phyloP scores from a whole-genome alignment of 2,797 vertebrate species.

The Scarus forsteni region DNA sequence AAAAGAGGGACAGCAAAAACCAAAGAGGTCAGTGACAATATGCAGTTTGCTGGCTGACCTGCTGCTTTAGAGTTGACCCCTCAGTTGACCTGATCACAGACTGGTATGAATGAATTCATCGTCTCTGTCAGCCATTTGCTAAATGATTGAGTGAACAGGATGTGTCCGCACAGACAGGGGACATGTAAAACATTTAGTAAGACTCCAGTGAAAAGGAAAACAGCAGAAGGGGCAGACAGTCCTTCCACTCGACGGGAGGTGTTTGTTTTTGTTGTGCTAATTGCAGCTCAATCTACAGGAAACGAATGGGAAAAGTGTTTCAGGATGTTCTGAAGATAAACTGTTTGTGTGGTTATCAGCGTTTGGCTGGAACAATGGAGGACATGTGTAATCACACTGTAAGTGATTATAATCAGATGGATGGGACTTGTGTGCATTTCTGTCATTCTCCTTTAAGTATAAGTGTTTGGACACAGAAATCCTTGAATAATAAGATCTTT shows the following conservation, averaged over 20 bases:
- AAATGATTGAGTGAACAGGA: conserved; percentile 38
- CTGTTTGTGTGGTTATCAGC: conserved; percentile 39
- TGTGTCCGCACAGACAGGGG: conserved; percentile 39
- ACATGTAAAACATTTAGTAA: conserved; percentile 29
- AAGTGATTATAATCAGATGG: conserved; percentile 9
- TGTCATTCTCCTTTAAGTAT: too few species aligned
- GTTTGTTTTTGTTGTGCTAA: conserved; percentile 47
- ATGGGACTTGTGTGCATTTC: conserved; percentile 20
- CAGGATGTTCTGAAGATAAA: conserved; percentile 35
- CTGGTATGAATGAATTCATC: conserved; percentile 2
- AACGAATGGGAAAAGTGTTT: conserved; percentile 36
- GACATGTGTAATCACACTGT: conserved; percentile 30
- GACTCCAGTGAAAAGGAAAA: conserved; percentile 14
- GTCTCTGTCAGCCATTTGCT: conserved; percentile 21
- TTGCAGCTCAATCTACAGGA: conserved; percentile 52
- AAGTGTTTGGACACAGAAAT: too few species aligned
- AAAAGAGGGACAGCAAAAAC: conserved; percentile 63
- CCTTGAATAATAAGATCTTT: too few species aligned
- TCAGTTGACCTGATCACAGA: conserved; percentile 36
- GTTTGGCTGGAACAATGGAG: conserved; percentile 59
- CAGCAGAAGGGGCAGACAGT: neutral
- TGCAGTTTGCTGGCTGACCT: conserved; percentile 38
- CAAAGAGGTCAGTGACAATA: conserved; percentile 45
- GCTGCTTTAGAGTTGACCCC: conserved; percentile 56
- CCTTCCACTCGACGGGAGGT: neutral